A percentile compares a stretch with the other conserved stretches of the same genome.
These are phyloP conservation scores for Agrotis exclamationis DNA, from an alignment of 2,888 invertebrate genomes.

Conservation along the genomic window DNA sequence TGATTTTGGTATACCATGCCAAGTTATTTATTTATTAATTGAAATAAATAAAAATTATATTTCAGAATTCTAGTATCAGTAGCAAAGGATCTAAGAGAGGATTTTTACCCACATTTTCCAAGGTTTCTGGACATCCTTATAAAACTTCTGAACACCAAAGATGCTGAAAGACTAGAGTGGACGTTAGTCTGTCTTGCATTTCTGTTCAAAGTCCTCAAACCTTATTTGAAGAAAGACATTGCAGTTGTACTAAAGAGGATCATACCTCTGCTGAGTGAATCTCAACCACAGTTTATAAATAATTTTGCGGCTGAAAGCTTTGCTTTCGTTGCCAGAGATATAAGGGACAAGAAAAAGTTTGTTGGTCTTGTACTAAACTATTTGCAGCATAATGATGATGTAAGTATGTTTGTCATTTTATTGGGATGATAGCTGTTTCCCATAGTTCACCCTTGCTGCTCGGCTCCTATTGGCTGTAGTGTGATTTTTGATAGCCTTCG, in stretches of 20 bases:
- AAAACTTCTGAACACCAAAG: conserved; percentile 93
- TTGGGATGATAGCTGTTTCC: background rate
- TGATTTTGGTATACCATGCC: no score
- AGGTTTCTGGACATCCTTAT: conserved; percentile 94
- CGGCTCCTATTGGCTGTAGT: no score
- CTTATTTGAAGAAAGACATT: conserved; percentile 95
- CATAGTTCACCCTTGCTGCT: no score
- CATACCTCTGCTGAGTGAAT: conserved; percentile 94
- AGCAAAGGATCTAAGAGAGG: conserved; percentile 96
- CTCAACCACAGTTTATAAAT: conserved; percentile 96
- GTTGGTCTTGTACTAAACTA: conserved; percentile 93
- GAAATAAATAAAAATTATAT: conserved; percentile 44
- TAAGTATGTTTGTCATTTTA: conserved; percentile 82
- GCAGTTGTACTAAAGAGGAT: conserved; percentile 93
- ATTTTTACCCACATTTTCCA: conserved; percentile 97
- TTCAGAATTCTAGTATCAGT: conserved; percentile 95
- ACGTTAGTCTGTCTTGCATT: conserved; percentile 96
- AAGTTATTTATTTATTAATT: no score
- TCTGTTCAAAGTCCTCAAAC: conserved; percentile 97
- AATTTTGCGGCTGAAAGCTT: conserved; percentile 99
- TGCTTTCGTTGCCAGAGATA: conserved; percentile 97
- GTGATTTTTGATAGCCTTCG: no score
- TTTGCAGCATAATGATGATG: conserved; percentile 93
- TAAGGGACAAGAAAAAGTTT: conserved; percentile 95
- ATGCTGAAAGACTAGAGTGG: conserved; percentile 96